These are phyloP conservation scores for Leptinotarsa defecta DNA, from an alignment of 1,140 invertebrate species.

Conservation along the genomic window DNA sequence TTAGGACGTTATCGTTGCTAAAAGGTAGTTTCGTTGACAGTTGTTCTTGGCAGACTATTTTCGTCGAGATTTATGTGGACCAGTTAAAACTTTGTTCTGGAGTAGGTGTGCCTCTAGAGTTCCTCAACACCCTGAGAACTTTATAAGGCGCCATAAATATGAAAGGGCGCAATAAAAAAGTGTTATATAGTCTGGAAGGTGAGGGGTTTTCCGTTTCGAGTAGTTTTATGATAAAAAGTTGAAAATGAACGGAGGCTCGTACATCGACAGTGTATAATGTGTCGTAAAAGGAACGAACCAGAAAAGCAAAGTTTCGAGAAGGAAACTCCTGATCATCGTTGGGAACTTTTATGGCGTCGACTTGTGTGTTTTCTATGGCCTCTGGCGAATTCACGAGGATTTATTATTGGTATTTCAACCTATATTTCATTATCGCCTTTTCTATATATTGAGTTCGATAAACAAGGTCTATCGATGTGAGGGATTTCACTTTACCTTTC, in stretches of 20 bases:
- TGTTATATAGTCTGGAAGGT: slow-evolving; percentile 15
- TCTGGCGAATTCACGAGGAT: too few species aligned
- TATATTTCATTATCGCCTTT: too few species aligned
- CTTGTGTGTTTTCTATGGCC: background rate
- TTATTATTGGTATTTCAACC: too few species aligned
- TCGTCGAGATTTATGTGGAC: slow-evolving; percentile 20
- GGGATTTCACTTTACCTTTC: too few species aligned
- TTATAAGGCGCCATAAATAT: slow-evolving; percentile 28
- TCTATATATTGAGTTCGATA: too few species aligned
- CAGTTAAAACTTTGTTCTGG: slow-evolving; percentile 20
- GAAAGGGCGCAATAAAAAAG: slow-evolving; percentile 21
- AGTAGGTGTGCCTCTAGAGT: slow-evolving; percentile 12
- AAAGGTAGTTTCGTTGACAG: slow-evolving; percentile 24
- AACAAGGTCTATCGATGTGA: too few species aligned
- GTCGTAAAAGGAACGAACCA: background rate
- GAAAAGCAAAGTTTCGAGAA: background rate
- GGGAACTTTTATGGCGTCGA: background rate
- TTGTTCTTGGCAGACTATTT: slow-evolving; percentile 22
- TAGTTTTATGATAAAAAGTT: slow-evolving; percentile 26
- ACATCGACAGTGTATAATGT: slow-evolving; percentile 1
- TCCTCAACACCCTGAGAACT: background rate
- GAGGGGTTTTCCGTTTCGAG: background rate
- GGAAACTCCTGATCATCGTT: background rate
- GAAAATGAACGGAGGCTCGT: slow-evolving; percentile 10
- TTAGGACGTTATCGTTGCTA: background rate